Percentiles rank a stretch among this genome's conserved stretches.
Evolutionary conservation across 2,797 vertebrate species (phyloP).

Genomic region (Eulemur albifrons): DNA sequence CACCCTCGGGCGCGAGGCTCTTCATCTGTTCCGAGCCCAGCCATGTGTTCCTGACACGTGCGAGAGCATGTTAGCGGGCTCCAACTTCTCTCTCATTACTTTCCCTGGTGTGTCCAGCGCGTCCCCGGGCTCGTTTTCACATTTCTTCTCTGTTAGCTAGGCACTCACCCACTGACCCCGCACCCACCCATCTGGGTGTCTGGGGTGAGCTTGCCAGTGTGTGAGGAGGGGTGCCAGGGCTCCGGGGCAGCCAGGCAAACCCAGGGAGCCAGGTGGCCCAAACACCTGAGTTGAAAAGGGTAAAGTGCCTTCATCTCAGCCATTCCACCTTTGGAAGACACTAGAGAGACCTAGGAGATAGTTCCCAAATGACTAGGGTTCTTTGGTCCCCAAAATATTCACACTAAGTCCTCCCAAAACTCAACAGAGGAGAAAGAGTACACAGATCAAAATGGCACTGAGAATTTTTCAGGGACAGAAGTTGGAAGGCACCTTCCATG

Average conservation of each 20-base stretch:
- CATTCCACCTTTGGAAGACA: neutral
- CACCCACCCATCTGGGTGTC: neutral
- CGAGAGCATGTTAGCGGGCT: neutral
- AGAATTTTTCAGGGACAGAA: neutral
- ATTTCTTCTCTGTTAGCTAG: neutral
- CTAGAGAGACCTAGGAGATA: neutral
- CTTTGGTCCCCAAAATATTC: neutral
- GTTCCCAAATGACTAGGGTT: neutral
- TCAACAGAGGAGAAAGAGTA: neutral
- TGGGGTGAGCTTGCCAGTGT: neutral
- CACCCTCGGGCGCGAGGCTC: neutral
- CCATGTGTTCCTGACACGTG: neutral
- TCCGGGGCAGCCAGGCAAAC: rapidly evolving
- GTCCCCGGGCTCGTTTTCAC: neutral
- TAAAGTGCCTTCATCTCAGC: neutral
- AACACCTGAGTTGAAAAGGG: neutral
- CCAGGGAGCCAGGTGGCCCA: neutral
- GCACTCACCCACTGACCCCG: no score
- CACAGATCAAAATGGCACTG: neutral
- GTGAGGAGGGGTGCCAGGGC: no score
- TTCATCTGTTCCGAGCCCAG: neutral
- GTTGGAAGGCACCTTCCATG: neutral
- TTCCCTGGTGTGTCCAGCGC: rapidly evolving
- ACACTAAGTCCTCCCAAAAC: neutral
- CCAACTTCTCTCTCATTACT: neutral